phyloP scores from a whole-genome alignment of 2,113 vertebrate genomes.

The Silurus glanis region DNA sequence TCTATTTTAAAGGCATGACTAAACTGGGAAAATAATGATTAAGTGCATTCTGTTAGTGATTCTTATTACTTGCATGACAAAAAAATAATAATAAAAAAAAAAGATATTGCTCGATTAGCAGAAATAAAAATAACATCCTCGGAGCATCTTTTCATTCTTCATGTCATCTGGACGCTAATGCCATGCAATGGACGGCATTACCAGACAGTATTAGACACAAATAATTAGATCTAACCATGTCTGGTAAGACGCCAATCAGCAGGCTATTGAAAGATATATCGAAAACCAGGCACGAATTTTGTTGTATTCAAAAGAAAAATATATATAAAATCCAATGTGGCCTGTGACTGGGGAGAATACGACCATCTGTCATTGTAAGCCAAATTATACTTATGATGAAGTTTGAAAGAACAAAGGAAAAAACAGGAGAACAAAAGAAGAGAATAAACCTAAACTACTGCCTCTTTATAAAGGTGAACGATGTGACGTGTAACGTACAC shows the following conservation, averaged over 20 bases:
- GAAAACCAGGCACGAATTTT: slow-evolving; percentile 10
- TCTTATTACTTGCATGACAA: slow-evolving; percentile 29
- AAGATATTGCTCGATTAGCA: background rate
- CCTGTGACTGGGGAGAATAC: background rate
- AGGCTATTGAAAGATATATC: slow-evolving; percentile 65
- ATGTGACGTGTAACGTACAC: slow-evolving; percentile 7
- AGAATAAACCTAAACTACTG: slow-evolving; percentile 18
- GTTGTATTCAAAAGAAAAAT: background rate
- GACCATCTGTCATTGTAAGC: background rate
- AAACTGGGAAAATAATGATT: background rate
- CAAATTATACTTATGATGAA: background rate
- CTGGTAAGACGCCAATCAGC: slow-evolving; percentile 97
- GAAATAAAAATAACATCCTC: slow-evolving; percentile 28
- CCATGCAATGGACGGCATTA: slow-evolving; percentile 92
- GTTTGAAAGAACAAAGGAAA: background rate
- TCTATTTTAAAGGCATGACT: background rate
- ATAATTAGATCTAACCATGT: slow-evolving; percentile 93
- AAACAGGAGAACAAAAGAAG: slow-evolving; percentile 19
- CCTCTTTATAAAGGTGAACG: slow-evolving; percentile 26
- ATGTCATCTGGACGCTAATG: slow-evolving; percentile 63
- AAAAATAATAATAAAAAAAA: background rate
- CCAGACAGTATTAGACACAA: slow-evolving; percentile 99
- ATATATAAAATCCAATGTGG: background rate
- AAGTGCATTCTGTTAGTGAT: background rate
- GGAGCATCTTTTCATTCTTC: slow-evolving; percentile 5